These are phyloP conservation scores for Caenorhabditis panamensis DNA, from an alignment of 2,888 invertebrate genomes.

Conservation along the genomic window DNA sequence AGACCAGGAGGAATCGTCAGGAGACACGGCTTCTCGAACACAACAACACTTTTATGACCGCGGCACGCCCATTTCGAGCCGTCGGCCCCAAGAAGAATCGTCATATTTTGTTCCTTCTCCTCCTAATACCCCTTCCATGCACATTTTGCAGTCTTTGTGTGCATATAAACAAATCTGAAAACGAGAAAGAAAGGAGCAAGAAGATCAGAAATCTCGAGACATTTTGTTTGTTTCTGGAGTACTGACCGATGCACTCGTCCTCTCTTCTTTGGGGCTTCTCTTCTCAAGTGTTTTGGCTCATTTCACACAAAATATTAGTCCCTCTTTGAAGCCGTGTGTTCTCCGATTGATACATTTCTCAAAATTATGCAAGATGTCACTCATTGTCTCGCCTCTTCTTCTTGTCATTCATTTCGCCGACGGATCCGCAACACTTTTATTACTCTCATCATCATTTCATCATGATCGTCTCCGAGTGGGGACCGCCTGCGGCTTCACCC, in stretches of 20 bases:
- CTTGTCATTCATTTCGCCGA: constrained; percentile 26
- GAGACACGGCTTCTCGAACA: not conserved
- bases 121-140: not conserved
- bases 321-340: not conserved
- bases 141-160: not conserved
- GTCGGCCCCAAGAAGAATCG: not conserved
- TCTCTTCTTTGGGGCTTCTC: not conserved
- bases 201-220: not conserved
- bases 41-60: not conserved
- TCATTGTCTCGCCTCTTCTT: constrained; percentile 36
- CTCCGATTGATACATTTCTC: not conserved
- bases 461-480: constrained; percentile 26
- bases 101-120: not conserved
- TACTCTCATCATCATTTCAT: constrained; percentile 50
- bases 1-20: constrained; percentile 4
- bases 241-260: not conserved
- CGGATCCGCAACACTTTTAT: constrained; percentile 37
- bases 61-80: not conserved
- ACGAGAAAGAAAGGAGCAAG: not conserved
- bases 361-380: constrained; percentile 19
- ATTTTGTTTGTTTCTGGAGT: constrained; percentile 4
- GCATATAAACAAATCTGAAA: constrained; percentile 5
- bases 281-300: not conserved
- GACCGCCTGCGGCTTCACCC: constrained; percentile 46
- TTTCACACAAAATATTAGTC: not conserved